These are phyloP conservation scores for Barnardius zonarius DNA, from an alignment of 2,113 vertebrate species.

Conservation along the genomic window DNA sequence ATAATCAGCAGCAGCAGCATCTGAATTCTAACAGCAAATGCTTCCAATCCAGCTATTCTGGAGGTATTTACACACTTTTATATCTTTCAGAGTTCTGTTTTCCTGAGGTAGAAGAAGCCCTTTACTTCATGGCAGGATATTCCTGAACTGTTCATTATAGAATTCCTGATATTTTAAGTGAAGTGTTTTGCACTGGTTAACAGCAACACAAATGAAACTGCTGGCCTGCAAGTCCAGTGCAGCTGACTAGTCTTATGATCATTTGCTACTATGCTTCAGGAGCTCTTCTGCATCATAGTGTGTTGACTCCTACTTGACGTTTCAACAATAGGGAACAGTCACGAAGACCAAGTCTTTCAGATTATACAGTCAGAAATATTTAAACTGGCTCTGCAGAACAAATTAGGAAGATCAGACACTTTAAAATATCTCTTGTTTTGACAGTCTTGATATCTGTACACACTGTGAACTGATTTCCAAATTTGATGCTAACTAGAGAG, in stretches of 20 bases:
- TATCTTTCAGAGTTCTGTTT: not conserved
- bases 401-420: not conserved
- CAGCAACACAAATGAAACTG: not conserved
- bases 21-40: not conserved
- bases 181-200: not conserved
- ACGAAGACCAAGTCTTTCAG: not conserved
- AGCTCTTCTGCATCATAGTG: not conserved
- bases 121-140: not conserved
- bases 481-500: not conserved
- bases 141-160: not conserved
- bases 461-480: not conserved
- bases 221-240: not conserved
- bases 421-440: conserved; percentile 29
- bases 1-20: not conserved
- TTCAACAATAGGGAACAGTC: not conserved
- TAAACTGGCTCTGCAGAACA: not conserved
- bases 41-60: not conserved
- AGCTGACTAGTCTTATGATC: not conserved
- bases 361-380: not conserved
- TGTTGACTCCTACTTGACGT: not conserved
- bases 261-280: not conserved
- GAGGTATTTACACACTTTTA: not conserved
- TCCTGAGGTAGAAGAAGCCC: not conserved
- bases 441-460: not conserved
- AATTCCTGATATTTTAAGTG: not conserved